phyloP scores from a whole-genome alignment of 2,888 invertebrate species.

The Eupithecia inturbata region DNA sequence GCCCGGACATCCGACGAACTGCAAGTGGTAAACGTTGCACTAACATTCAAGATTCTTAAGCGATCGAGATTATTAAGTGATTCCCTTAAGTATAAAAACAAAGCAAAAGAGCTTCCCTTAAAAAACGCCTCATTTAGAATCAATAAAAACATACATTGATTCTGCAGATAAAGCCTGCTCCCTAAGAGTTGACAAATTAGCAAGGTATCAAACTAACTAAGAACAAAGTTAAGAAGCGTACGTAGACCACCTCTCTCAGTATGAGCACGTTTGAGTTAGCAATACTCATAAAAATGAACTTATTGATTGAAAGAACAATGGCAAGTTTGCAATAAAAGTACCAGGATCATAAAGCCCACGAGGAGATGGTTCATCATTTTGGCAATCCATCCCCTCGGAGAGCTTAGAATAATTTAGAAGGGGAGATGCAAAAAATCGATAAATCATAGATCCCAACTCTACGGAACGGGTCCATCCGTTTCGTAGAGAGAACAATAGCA shows the following conservation, averaged over 20 bases:
- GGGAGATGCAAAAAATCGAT: conserved; percentile 5
- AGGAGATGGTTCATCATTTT: conserved; percentile 14
- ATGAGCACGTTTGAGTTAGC: conserved; percentile 1
- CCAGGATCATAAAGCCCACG: conserved; percentile 14
- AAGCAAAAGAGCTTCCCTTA: no score
- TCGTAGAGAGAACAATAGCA: conserved; percentile 19
- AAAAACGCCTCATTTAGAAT: no score
- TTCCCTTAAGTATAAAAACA: no score
- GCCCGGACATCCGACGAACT: background rate
- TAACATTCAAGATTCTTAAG: background rate
- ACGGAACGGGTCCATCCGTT: background rate
- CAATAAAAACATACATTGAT: no score
- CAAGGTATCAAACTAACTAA: conserved; percentile 5
- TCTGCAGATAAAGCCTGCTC: no score
- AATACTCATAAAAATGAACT: background rate
- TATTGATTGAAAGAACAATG: conserved; percentile 6
- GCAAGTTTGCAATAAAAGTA: conserved; percentile 19
- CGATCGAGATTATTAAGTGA: no score
- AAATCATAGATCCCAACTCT: conserved; percentile 7
- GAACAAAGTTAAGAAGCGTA: conserved; percentile 5
- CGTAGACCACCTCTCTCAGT: background rate
- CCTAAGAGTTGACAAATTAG: conserved; percentile 7
- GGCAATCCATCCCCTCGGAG: conserved; percentile 1
- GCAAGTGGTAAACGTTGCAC: background rate
- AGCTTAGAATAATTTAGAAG: conserved; percentile 4